A percentile compares a stretch with the other conserved stretches of the same genome.
Conservation (phyloP, 2,113 vertebrate species). For the Chrysochloris asiatica region DNA sequence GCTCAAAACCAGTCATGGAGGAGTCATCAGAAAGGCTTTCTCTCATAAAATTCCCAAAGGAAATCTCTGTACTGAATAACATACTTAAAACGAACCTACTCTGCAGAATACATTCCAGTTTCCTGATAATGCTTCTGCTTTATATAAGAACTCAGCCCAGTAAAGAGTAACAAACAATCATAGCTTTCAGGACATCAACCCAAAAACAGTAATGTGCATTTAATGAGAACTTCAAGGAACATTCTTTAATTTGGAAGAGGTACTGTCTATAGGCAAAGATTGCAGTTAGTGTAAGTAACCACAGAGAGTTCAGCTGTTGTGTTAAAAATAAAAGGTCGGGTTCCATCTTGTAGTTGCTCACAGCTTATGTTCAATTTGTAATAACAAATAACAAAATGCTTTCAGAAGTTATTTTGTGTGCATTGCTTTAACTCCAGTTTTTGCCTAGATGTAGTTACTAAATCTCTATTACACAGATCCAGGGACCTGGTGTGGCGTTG, state of each 20-base stretch:
- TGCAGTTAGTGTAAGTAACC: constrained; percentile 57
- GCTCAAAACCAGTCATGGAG: constrained; percentile 47
- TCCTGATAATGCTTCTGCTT: constrained; percentile 44
- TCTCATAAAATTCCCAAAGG: constrained; percentile 37
- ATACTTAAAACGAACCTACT: constrained; percentile 56
- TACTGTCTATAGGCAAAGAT: constrained; percentile 59
- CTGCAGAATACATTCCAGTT: constrained; percentile 19
- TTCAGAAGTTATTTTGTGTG: constrained; percentile 39
- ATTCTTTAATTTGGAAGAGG: constrained; percentile 70
- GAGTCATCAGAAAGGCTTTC: constrained; percentile 42
- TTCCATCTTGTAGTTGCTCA: constrained; percentile 60
- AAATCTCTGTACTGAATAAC: constrained; percentile 35
- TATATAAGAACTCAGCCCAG: constrained; percentile 48
- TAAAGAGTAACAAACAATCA: constrained; percentile 60
- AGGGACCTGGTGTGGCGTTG: not conserved
- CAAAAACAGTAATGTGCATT: constrained; percentile 57
- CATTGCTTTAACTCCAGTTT: constrained; percentile 12
- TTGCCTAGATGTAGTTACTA: constrained; percentile 17
- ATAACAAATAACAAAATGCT: constrained; percentile 51
- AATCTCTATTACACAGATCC: too few species aligned
- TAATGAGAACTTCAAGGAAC: constrained; percentile 76
- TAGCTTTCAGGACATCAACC: constrained; percentile 59
- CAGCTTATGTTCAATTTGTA: constrained; percentile 51
- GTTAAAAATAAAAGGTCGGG: constrained; percentile 74
- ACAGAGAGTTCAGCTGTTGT: constrained; percentile 73